Percentiles rank a stretch among this genome's conserved stretches.
These are phyloP conservation scores for Palythoa heliodiscus DNA, from an alignment of 92 coral and sea anemone species.

Conservation along the genomic window DNA sequence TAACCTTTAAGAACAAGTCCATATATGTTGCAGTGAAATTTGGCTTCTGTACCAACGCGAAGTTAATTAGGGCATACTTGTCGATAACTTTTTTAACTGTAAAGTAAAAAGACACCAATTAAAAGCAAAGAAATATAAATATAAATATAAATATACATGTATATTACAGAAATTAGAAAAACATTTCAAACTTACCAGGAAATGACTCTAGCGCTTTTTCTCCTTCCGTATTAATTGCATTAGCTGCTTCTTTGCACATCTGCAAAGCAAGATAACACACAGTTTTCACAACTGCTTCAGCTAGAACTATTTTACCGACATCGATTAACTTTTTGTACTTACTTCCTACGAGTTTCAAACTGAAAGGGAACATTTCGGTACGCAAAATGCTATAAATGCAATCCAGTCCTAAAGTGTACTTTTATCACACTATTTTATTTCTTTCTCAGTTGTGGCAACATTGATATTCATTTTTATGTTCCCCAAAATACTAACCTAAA, in stretches of 20 bases:
- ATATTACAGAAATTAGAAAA: background rate
- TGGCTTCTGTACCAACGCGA: conserved; percentile 82
- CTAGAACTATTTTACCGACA: background rate
- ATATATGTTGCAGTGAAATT: conserved; percentile 63
- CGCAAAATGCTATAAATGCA: no score
- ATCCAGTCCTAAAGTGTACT: no score
- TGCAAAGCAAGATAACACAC: background rate
- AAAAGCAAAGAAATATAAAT: background rate
- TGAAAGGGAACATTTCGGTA: no score
- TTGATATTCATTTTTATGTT: no score
- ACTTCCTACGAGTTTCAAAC: no score
- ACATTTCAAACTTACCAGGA: conserved; percentile 56
- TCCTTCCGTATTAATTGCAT: conserved; percentile 83
- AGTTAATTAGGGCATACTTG: conserved; percentile 80
- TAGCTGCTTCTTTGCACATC: conserved; percentile 81
- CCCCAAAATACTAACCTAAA: no score
- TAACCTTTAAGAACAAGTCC: conserved; percentile 68
- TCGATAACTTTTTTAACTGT: conserved; percentile 74
- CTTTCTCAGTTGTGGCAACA: no score
- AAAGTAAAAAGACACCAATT: background rate
- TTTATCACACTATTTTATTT: no score
- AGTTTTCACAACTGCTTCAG: background rate
- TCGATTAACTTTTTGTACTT: no score
- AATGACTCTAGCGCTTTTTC: conserved; percentile 86
- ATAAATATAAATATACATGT: background rate